These are phyloP conservation scores for Drepanosiphum platanoidis DNA, from an alignment of 2,888 invertebrate genomes.

Conservation along the genomic window DNA sequence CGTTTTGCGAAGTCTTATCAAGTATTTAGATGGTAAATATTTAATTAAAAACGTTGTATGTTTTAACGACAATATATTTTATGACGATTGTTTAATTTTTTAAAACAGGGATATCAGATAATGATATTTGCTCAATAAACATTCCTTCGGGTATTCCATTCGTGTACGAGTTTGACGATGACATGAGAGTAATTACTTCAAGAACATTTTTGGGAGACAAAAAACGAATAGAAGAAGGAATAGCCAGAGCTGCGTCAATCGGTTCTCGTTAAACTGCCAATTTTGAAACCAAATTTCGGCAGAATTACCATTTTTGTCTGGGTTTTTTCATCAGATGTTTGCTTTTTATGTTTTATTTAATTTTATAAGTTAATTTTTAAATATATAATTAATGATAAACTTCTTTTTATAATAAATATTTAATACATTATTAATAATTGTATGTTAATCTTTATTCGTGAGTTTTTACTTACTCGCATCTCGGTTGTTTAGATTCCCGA, in stretches of 20 bases:
- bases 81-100: neutral
- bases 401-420: constrained; percentile 39
- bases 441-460: neutral
- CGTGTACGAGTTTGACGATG: constrained; percentile 78
- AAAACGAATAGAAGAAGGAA: constrained; percentile 79
- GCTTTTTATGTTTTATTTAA: constrained; percentile 47
- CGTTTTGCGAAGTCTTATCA: constrained; percentile 67
- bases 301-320: constrained; percentile 41
- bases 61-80: constrained; percentile 1
- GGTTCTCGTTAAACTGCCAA: constrained; percentile 42
- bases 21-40: constrained; percentile 67
- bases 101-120: constrained; percentile 13
- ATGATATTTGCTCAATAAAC: constrained; percentile 69
- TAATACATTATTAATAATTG: constrained; percentile 31
- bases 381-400: constrained; percentile 36
- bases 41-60: too few relatives aligned
- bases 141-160: constrained; percentile 85
- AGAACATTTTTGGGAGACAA: constrained; percentile 79
- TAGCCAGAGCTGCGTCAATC: constrained; percentile 78
- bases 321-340: constrained; percentile 41
- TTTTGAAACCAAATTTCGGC: constrained; percentile 20
- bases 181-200: constrained; percentile 76
- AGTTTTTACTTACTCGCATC: neutral
- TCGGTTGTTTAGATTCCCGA: too few relatives aligned
- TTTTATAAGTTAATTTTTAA: constrained; percentile 58